Conservation (phyloP, 2,888 invertebrate genomes). For the Pheosia tremula region DNA sequence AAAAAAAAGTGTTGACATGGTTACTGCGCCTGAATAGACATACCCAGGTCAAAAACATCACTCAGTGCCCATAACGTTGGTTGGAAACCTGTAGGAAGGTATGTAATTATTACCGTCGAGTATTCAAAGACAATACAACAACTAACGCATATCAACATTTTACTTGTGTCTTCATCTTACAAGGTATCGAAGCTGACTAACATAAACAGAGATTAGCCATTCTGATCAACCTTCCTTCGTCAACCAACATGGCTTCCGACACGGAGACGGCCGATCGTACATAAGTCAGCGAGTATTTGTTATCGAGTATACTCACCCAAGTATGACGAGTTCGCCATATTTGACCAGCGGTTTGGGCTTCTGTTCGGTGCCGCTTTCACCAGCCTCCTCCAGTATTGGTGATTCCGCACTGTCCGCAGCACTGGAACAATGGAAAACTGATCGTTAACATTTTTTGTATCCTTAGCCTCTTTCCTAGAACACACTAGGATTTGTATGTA, state of each 20-base stretch:
- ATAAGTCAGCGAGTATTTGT: not conserved
- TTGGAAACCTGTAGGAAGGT: not conserved
- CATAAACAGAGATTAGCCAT: not conserved
- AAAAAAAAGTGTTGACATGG: no score
- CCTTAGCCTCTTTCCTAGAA: no score
- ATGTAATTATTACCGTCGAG: not conserved
- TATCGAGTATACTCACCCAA: constrained; percentile 89
- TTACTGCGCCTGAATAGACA: not conserved
- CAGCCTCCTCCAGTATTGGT: constrained; percentile 90
- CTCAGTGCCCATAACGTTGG: not conserved
- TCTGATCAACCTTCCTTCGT: not conserved
- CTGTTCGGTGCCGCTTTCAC: constrained; percentile 89
- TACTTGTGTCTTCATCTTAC: no score
- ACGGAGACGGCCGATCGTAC: not conserved
- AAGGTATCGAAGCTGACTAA: not conserved
- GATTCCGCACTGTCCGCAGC: constrained; percentile 87
- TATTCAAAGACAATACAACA: no score
- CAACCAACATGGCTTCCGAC: not conserved
- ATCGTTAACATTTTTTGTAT: not conserved
- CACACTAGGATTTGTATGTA: no score
- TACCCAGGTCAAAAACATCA: not conserved
- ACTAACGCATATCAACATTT: no score
- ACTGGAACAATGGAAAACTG: constrained; percentile 60
- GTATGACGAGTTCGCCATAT: constrained; percentile 97
- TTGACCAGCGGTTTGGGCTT: constrained; percentile 92